These are phyloP conservation scores for Thalassarche chlororhynchos DNA, from an alignment of 2,113 vertebrate genomes.

Conservation along the genomic window DNA sequence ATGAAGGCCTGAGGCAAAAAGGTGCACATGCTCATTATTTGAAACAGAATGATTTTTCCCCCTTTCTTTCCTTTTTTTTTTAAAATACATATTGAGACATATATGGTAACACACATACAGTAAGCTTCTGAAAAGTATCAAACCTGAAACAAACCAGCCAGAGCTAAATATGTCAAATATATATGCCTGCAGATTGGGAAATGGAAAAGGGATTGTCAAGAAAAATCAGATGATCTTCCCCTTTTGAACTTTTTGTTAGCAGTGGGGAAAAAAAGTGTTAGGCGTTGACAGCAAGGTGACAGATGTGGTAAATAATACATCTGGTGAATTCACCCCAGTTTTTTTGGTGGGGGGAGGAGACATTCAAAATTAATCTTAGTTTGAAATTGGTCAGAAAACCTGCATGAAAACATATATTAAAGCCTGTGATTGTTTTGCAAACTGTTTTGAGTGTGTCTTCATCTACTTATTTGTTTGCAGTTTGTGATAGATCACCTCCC, in stretches of 20 bases:
- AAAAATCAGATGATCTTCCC: conserved; percentile 47
- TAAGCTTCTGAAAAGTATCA: conserved; percentile 61
- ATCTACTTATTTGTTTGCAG: neutral
- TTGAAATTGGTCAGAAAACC: conserved; percentile 5
- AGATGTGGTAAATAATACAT: conserved; percentile 56
- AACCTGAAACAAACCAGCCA: conserved; percentile 41
- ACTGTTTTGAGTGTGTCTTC: neutral
- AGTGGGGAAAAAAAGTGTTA: neutral
- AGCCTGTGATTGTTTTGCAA: neutral
- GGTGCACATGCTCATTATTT: conserved; percentile 99
- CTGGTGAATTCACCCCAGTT: neutral
- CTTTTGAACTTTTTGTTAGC: conserved; percentile 67
- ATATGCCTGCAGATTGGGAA: conserved; percentile 51
- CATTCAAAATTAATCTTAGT: neutral
- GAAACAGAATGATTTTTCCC: conserved; percentile 86
- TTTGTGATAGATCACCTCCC: neutral
- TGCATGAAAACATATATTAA: neutral
- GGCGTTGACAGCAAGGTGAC: conserved; percentile 45
- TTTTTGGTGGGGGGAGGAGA: neutral
- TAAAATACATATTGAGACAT: conserved; percentile 77
- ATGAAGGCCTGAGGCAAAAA: conserved; percentile 98
- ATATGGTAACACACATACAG: conserved; percentile 69
- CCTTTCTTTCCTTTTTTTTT: conserved; percentile 57
- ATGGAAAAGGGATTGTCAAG: conserved; percentile 10
- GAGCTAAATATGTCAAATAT: conserved; percentile 34